Percentiles rank a stretch among this genome's conserved stretches.
These are phyloP conservation scores for Leptinotarsa juncta DNA, from an alignment of 2,888 invertebrate genomes.

Conservation along the genomic window DNA sequence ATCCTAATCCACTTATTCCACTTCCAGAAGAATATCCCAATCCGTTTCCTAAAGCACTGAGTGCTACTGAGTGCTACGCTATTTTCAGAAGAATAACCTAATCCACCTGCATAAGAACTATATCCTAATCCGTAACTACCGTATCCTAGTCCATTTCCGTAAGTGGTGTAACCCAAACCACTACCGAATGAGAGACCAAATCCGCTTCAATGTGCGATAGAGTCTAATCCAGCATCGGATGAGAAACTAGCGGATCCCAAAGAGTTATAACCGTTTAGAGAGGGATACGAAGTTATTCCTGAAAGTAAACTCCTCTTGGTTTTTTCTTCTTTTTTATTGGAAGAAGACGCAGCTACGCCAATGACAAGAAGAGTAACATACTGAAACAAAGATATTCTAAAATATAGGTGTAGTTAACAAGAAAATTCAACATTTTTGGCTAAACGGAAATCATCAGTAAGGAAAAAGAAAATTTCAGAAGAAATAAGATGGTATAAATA, in stretches of 20 bases:
- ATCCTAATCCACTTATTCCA: slow-evolving; percentile 9
- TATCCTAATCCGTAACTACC: slow-evolving; percentile 21
- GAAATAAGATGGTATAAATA: no score
- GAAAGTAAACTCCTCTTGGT: slow-evolving; percentile 36
- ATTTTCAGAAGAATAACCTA: neutral
- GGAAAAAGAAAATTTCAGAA: neutral
- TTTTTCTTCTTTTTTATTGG: slow-evolving; percentile 19
- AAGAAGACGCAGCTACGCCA: slow-evolving; percentile 31
- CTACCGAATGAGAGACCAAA: no score
- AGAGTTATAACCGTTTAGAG: neutral
- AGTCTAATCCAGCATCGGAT: slow-evolving; percentile 20
- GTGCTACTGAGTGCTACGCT: no score
- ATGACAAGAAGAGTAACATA: slow-evolving; percentile 38
- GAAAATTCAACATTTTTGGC: no score
- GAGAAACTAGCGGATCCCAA: slow-evolving; percentile 21
- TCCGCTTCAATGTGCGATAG: no score
- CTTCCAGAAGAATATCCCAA: slow-evolving; percentile 1
- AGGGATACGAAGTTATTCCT: neutral
- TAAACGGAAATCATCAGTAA: neutral
- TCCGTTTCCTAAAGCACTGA: no score
- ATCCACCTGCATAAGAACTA: no score
- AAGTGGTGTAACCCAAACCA: slow-evolving; percentile 7
- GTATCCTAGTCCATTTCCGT: slow-evolving; percentile 2
- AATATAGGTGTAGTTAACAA: neutral
- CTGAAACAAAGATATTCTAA: slow-evolving; percentile 34